Evolutionary conservation across 1,140 invertebrate species (phyloP).

Genomic region (Cotesia typhae): DNA sequence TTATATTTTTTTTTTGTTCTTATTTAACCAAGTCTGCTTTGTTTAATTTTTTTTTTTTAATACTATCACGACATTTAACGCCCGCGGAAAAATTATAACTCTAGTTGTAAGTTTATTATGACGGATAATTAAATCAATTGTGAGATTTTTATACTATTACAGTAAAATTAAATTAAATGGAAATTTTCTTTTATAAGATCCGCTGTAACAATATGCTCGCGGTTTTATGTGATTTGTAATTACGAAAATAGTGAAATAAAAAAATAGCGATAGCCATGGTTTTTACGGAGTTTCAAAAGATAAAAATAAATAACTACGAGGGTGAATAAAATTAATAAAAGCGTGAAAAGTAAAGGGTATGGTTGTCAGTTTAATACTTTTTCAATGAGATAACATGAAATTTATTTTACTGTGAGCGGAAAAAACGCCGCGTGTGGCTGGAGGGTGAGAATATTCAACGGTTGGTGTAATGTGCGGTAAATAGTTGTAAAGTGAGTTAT

Average conservation of each 20-base stretch:
- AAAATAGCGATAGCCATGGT: no score
- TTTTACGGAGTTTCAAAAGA: no score
- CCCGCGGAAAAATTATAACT: conserved; percentile 25
- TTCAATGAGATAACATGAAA: conserved; percentile 22
- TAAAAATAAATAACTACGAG: no score
- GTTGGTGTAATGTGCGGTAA: conserved; percentile 5
- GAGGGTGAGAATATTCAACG: neutral
- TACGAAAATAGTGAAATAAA: no score
- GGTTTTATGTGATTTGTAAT: no score
- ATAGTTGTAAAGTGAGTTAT: conserved; percentile 12
- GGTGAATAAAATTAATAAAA: no score
- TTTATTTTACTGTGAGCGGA: conserved; percentile 13
- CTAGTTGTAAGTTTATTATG: no score
- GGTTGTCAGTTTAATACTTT: conserved; percentile 22
- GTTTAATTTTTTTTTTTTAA: neutral
- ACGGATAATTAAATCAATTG: conserved; percentile 26
- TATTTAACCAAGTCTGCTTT: neutral
- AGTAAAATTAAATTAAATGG: neutral
- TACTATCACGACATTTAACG: conserved; percentile 23
- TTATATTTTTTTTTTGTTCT: neutral
- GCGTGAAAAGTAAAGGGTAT: conserved; percentile 2
- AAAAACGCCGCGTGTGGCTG: neutral
- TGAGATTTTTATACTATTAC: neutral
- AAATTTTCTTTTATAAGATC: conserved; percentile 12
- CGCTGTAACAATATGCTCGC: no score